Evolutionary conservation across 2,888 invertebrate species (phyloP).

Genomic region (Lasioglossum marginatum): DNA sequence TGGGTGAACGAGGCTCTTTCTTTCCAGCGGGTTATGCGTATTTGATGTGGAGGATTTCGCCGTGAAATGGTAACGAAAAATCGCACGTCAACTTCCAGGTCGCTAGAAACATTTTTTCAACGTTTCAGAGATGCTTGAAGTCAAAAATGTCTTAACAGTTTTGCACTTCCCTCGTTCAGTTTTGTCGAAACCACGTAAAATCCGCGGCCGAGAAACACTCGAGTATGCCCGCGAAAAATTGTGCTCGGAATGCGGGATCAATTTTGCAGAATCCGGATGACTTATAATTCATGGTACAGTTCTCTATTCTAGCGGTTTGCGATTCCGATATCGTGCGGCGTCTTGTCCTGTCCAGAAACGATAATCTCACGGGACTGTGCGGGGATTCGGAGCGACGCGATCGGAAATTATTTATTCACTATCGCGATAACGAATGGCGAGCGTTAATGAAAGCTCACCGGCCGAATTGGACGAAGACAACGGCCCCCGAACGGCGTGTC

Average conservation of each 20-base stretch:
- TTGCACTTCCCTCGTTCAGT: too few species aligned
- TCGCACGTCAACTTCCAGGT: background rate
- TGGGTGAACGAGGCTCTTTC: too few species aligned
- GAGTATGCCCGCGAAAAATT: too few species aligned
- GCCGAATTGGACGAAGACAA: slow-evolving; percentile 3
- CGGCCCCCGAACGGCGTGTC: background rate
- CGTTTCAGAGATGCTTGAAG: background rate
- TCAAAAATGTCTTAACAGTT: too few species aligned
- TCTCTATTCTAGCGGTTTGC: background rate
- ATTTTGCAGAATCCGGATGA: background rate
- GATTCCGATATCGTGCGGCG: background rate
- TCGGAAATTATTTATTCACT: slow-evolving; percentile 9
- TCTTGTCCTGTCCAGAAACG: background rate
- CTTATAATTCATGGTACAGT: background rate
- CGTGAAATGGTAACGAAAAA: background rate
- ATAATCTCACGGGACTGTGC: background rate
- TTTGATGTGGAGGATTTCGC: background rate
- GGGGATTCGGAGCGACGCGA: background rate
- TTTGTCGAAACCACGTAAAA: too few species aligned
- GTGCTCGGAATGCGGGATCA: too few species aligned
- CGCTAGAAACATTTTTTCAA: background rate
- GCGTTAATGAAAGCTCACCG: slow-evolving; percentile 9
- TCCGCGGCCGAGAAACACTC: too few species aligned
- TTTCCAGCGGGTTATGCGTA: background rate
- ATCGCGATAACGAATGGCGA: slow-evolving; percentile 1